Evolutionary conservation across 2,797 vertebrate genomes (phyloP), one percentile per base, ranked within the genome.

Genomic region (Poecile montanus): DNA sequence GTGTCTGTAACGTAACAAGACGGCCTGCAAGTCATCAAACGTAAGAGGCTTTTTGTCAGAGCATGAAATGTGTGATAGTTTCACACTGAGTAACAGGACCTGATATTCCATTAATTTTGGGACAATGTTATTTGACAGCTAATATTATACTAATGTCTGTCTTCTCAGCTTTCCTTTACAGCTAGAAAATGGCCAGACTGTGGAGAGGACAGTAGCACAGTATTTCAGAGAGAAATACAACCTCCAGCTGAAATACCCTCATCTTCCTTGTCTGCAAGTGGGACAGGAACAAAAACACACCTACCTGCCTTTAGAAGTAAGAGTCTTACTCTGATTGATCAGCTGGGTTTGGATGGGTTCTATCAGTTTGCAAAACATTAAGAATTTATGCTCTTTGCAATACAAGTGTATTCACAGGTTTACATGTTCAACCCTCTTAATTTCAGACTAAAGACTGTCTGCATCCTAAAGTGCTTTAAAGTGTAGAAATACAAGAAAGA

Each of bases 271-370:
- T 97, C 98, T 99, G 63, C 99, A 99, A 98, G 99, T 99, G 98
- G 99, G 99, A 94, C 99, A 99, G 97, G 99, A 99, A 95, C 99
- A 99, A 97, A 99, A 99, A 97, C 99, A 99, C 97, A 99, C 99
- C 95, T 99, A 99, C 98, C 98, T 99, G 97, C 99, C 99, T 88
- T 98, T 99, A 93, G 99, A 99, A 98, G 99, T 99, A 98, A 99
- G 88, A 51, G 34, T n/a, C 81, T 95, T 76, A 32, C 7, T 70
- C 62, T 85, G 27, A 66, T 78, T 44, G 42, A n/a, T 74, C 38
- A n/a, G 7, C 32, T 63, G 11, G 5, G 30, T 75, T 16, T 13
- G 53, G 21, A 29, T 22, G 22, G 84, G 5, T 21, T 29, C 22
- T 26, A 0, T 68, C 13, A 9, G 27, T 66, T 56, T 62, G 36